Evolutionary conservation across 1,140 invertebrate species (phyloP), one percentile per base, ranked within the genome.

Genomic region (Apis laboriosa): DNA sequence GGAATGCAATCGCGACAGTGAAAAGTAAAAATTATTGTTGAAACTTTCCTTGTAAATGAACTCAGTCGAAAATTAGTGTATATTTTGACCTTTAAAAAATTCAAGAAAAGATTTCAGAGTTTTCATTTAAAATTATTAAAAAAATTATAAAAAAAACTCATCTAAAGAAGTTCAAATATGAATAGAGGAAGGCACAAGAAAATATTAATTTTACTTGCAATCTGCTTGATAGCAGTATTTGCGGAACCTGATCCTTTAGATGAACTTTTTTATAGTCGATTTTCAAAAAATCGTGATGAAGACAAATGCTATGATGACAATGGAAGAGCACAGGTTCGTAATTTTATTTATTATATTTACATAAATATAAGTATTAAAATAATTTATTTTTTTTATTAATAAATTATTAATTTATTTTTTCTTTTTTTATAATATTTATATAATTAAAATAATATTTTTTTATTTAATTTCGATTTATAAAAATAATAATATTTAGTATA

Each of bases 301-400:
- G 91, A 92, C 63, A 94, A 92, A 63, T 94, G 93, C 81, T 94
- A 94, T 71, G 93, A 94, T 75, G 90, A 90, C 15, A 86, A 51
- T 8, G 91, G 92, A 83, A 90, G 77, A 49, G 85, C 94, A 11
- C 93, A 93, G 93, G 94, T 94, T 83, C 60, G 92, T 90, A 19
- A 60, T 61, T 15, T 77, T 64, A 43, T 72, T 17, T 73, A 19
- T n/a, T 72, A n/a, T 49, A 17, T 55, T 21, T 63, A 19, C 9
- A 13, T 15, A 56, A 66, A 43, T 56, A 56, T 56, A 56, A n/a
- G 13, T 63, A 13, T 21, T 2, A 60, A 21, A 9, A 21, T 1
- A 60, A 43, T 49, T 28, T 34, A 4, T 13, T 21, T 58, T 13
- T 28, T 43, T 43, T 43, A 34, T 34, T 34, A 34, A 24, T 24